phyloP scores from a whole-genome alignment of 2,113 vertebrate species.

The Cryptoleucopteryx plumbea region DNA sequence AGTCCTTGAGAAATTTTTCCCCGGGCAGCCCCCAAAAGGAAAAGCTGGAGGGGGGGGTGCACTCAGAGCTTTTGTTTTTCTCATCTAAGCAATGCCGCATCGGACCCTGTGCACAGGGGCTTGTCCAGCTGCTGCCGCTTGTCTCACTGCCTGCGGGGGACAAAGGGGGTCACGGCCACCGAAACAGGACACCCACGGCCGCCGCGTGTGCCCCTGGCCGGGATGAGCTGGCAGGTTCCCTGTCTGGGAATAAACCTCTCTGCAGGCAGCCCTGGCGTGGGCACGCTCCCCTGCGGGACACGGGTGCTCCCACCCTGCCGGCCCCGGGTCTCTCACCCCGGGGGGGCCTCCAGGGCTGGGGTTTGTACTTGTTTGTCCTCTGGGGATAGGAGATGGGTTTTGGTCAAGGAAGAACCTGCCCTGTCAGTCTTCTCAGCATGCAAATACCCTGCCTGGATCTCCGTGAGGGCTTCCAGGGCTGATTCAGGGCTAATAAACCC shows the following conservation, averaged over 20 bases:
- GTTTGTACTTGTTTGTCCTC: background rate
- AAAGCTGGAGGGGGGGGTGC: fast-evolving
- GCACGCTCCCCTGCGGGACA: fast-evolving
- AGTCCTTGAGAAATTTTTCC: background rate
- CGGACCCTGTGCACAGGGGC: fast-evolving
- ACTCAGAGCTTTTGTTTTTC: background rate
- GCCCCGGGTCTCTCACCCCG: background rate
- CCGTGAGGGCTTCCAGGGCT: background rate
- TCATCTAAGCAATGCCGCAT: fast-evolving
- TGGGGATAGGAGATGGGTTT: background rate
- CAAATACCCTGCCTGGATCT: background rate
- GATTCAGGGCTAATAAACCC: background rate
- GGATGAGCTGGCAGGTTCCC: background rate
- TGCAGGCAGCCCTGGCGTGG: background rate
- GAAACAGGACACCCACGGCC: background rate
- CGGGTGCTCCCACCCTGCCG: fast-evolving
- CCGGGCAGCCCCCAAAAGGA: background rate
- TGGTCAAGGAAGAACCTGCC: background rate
- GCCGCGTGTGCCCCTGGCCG: background rate
- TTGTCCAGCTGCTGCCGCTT: background rate
- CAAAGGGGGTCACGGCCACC: background rate
- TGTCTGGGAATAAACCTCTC: background rate
- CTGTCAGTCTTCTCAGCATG: background rate
- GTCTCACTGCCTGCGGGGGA: background rate
- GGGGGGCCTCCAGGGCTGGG: background rate